phyloP scores from a whole-genome alignment of 2,888 invertebrate species.

The Tetropium fuscum region DNA sequence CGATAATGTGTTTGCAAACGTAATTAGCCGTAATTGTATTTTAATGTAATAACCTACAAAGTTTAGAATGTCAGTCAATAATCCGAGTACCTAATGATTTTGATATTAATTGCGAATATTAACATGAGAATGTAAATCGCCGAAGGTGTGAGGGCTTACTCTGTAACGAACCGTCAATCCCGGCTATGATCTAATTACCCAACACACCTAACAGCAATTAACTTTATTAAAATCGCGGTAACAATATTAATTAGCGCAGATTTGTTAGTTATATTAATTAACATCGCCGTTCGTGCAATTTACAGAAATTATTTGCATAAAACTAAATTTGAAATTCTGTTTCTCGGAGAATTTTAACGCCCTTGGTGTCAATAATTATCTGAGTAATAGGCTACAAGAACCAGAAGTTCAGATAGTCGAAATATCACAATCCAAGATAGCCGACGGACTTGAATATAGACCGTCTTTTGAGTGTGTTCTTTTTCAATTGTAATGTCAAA shows the following conservation, averaged over 20 bases:
- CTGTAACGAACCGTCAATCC: not conserved
- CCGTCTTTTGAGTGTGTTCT: no score
- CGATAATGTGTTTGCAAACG: no score
- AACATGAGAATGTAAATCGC: not conserved
- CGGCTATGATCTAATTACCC: not conserved
- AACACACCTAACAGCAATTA: not conserved
- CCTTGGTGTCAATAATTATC: no score
- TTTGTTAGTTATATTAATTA: conserved; percentile 9
- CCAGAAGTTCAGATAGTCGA: no score
- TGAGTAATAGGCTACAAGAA: no score
- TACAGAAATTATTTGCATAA: no score
- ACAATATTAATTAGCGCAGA: not conserved
- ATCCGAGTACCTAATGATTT: conserved; percentile 1
- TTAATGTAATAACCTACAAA: not conserved
- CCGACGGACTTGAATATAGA: no score
- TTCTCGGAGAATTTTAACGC: no score
- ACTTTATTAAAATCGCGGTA: not conserved
- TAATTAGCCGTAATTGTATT: not conserved
- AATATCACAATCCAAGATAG: no score
- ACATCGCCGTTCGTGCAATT: no score
- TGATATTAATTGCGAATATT: not conserved
- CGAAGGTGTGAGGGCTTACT: not conserved
- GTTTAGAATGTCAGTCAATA: not conserved
- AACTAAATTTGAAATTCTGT: no score
- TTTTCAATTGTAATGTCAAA: no score